Conservation (phyloP, 2,113 vertebrate species). For the Muntiacus muntjak region DNA sequence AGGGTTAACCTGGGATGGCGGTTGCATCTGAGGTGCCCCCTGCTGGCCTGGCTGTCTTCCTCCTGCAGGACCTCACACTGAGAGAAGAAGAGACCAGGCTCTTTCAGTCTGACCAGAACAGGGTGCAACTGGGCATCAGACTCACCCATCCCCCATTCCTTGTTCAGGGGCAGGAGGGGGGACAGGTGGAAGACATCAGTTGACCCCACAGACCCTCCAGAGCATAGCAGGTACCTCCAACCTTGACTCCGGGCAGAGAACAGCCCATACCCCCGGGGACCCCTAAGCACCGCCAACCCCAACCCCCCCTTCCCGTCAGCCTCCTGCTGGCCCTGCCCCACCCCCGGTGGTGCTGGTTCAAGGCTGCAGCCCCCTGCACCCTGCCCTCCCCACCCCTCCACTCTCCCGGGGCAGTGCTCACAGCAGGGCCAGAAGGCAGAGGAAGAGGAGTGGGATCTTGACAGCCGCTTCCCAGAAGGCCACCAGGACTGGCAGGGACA, state of each 20-base stretch:
- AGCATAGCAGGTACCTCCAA: too few relatives aligned
- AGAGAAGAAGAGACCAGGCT: background rate
- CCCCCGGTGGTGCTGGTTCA: too few relatives aligned
- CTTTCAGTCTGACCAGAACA: background rate
- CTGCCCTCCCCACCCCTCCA: background rate
- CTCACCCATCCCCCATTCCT: background rate
- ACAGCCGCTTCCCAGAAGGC: background rate
- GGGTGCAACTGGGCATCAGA: too few relatives aligned
- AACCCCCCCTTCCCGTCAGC: background rate
- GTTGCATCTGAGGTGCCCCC: fast-evolving
- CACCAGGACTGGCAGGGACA: background rate
- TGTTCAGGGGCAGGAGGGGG: too few relatives aligned
- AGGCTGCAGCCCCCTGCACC: too few relatives aligned
- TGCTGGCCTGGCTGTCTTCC: fast-evolving
- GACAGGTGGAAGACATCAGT: too few relatives aligned
- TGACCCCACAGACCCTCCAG: too few relatives aligned
- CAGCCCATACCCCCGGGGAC: background rate
- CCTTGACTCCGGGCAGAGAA: background rate
- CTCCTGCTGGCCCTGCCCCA: too few relatives aligned
- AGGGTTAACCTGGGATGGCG: fast-evolving
- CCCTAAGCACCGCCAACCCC: background rate
- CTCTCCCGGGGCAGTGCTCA: background rate
- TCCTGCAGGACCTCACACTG: background rate
- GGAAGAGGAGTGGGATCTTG: background rate
- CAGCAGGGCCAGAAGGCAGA: background rate